Evolutionary conservation across 2,113 vertebrate genomes (phyloP).

Genomic region (Corythaixoides concolor): DNA sequence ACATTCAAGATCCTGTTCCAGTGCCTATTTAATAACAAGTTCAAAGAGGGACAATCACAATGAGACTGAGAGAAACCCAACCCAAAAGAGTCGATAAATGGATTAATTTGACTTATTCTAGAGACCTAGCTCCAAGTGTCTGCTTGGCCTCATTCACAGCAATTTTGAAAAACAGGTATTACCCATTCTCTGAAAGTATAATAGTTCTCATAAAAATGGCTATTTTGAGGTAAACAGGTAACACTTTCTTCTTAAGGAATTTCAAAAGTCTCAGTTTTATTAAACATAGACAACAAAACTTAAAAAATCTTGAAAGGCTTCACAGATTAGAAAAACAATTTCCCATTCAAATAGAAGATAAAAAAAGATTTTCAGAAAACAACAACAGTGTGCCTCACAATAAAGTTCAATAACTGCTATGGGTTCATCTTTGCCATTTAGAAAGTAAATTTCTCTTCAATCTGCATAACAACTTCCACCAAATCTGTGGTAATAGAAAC

Average conservation of each 20-base stretch:
- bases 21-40: neutral
- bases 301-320: neutral
- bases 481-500: neutral
- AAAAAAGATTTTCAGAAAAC: neutral
- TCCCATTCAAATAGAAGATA: neutral
- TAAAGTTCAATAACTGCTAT: neutral
- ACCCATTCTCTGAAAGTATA: neutral
- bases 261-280: neutral
- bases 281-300: neutral
- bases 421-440: neutral
- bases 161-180: neutral
- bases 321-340: neutral
- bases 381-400: neutral
- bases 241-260: neutral
- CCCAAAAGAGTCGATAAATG: neutral
- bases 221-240: neutral
- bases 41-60: neutral
- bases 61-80: neutral
- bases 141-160: neutral
- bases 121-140: neutral
- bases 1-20: neutral
- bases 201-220: neutral
- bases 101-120: neutral
- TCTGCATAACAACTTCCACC: neutral
- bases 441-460: neutral